Evolutionary conservation across 2,113 vertebrate species (phyloP).

Genomic region (Desmodus rotundus): DNA sequence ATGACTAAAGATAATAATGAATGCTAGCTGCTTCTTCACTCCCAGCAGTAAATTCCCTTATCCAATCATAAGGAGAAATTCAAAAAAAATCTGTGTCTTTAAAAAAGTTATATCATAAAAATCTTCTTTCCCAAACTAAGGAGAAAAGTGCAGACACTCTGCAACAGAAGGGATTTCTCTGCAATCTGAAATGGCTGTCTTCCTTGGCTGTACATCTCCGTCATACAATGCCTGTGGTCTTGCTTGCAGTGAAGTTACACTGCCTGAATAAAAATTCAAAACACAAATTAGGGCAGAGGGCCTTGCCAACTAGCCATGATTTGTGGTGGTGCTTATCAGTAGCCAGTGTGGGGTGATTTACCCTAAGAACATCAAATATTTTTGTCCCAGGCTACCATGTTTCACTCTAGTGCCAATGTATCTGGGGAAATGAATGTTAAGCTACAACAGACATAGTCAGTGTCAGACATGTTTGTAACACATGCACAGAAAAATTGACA

Average conservation of each 20-base stretch:
- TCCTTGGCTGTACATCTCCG: background rate
- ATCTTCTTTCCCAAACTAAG: slow-evolving; percentile 14
- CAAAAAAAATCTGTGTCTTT: background rate
- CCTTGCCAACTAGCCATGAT: slow-evolving; percentile 23
- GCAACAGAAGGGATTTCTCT: background rate
- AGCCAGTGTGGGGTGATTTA: background rate
- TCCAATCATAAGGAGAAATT: background rate
- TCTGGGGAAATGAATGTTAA: slow-evolving; percentile 50
- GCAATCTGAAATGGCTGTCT: slow-evolving; percentile 21
- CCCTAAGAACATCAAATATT: slow-evolving; percentile 35
- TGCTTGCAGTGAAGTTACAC: slow-evolving; percentile 33
- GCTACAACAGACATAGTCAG: background rate
- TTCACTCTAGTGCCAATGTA: background rate
- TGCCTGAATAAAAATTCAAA: slow-evolving; percentile 59
- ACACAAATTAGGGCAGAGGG: slow-evolving; percentile 42
- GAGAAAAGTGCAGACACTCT: background rate
- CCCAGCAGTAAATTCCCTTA: slow-evolving; percentile 21
- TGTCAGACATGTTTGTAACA: slow-evolving; percentile 22
- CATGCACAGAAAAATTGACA: slow-evolving; percentile 26
- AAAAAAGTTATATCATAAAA: slow-evolving; percentile 13
- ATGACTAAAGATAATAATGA: slow-evolving; percentile 41
- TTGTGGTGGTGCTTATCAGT: slow-evolving; percentile 38
- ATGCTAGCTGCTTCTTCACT: slow-evolving; percentile 15
- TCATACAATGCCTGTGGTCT: background rate
- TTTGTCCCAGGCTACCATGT: slow-evolving; percentile 18